Evolutionary conservation across 2,797 vertebrate genomes (phyloP).

Genomic region (Acrocephalus scirpaceus): DNA sequence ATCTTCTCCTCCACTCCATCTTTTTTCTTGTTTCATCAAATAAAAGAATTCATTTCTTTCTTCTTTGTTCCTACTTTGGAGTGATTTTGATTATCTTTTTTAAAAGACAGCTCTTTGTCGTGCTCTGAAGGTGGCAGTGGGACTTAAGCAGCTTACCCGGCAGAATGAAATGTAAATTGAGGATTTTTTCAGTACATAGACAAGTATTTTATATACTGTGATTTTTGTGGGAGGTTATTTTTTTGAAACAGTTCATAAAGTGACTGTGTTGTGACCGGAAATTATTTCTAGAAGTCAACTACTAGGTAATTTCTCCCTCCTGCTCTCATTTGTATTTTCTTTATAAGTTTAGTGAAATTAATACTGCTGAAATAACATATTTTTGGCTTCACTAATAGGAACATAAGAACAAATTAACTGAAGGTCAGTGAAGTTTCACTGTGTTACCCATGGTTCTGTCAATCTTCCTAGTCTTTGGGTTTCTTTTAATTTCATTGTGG

Average conservation of each 20-base stretch:
- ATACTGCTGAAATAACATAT: conserved; percentile 16
- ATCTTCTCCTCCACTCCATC: neutral
- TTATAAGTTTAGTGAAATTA: conserved; percentile 44
- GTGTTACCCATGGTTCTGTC: neutral
- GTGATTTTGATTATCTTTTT: neutral
- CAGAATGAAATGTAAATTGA: conserved; percentile 22
- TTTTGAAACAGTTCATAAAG: conserved; percentile 52
- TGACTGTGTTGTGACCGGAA: conserved; percentile 36
- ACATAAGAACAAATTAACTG: conserved; percentile 41
- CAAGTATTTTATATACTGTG: conserved; percentile 22
- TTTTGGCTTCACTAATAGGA: conserved; percentile 18
- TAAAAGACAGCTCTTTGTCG: neutral
- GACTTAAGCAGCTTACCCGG: neutral
- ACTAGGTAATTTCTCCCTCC: neutral
- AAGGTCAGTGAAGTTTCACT: conserved; percentile 20
- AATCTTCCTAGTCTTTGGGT: neutral
- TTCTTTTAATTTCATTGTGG: neutral
- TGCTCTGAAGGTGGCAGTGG: neutral
- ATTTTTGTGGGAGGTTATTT: conserved; percentile 8
- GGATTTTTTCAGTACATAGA: conserved; percentile 15
- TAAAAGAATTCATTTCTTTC: neutral
- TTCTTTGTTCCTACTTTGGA: neutral
- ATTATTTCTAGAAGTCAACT: conserved; percentile 56
- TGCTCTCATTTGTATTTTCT: conserved; percentile 29
- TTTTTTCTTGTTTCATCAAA: neutral